These are phyloP conservation scores for Acanthurus tractus DNA, from an alignment of 2,797 vertebrate species.

Conservation along the genomic window DNA sequence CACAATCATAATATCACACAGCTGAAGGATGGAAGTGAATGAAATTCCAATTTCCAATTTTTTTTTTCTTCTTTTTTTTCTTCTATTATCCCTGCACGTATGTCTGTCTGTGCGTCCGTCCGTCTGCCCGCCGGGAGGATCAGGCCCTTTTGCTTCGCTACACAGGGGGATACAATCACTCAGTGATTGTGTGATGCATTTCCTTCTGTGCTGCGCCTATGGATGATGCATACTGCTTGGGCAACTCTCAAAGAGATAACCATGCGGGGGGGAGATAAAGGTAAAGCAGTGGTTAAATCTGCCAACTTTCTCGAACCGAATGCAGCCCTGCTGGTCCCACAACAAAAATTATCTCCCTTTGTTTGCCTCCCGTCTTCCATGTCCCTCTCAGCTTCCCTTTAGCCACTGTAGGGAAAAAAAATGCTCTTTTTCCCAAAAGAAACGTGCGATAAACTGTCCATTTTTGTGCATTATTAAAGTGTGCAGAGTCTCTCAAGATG, in stretches of 20 bases:
- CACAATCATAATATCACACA: conserved; percentile 42
- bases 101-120: not conserved
- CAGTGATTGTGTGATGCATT: conserved; percentile 48
- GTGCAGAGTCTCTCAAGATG: not conserved
- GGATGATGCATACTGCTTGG: conserved; percentile 53
- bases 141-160: conserved; percentile 32
- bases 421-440: not conserved
- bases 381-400: conserved; percentile 15
- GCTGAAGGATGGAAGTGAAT: conserved; percentile 57
- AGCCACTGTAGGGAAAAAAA: not conserved
- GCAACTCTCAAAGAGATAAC: conserved; percentile 62
- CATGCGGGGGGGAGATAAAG: conserved; percentile 33
- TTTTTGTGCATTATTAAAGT: conserved; percentile 31
- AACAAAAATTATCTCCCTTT: conserved; percentile 43
- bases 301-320: conserved; percentile 29
- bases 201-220: conserved; percentile 16
- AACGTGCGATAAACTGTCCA: not conserved
- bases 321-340: conserved; percentile 32
- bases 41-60: conserved; percentile 59
- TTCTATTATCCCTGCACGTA: conserved; percentile 13
- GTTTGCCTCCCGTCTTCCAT: not conserved
- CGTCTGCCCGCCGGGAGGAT: conserved; percentile 37
- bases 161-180: conserved; percentile 46
- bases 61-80: conserved; percentile 1
- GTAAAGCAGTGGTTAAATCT: conserved; percentile 51